These are phyloP conservation scores for Stegophylla sp. DNA, from an alignment of 2,888 invertebrate genomes.

Conservation along the genomic window DNA sequence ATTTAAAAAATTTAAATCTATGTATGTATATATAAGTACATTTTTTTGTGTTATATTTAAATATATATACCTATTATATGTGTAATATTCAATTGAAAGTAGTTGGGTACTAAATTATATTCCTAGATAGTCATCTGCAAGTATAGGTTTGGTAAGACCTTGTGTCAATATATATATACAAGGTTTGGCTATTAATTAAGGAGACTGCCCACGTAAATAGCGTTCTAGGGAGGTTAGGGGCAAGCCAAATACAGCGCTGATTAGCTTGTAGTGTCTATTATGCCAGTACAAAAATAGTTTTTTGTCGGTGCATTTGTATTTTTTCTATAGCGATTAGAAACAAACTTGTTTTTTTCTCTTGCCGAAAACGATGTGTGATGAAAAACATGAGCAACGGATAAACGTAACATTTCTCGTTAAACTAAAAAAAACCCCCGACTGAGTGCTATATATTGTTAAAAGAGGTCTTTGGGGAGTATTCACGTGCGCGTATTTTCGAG, in stretches of 20 bases:
- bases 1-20: too few species aligned
- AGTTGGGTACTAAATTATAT: too few species aligned
- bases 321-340: constrained; percentile 9
- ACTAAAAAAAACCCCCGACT: neutral
- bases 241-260: neutral
- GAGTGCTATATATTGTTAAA: too few species aligned
- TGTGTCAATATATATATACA: too few species aligned
- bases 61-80: too few species aligned
- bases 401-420: constrained; percentile 12
- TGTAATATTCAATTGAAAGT: too few species aligned
- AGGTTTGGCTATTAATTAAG: constrained; percentile 7
- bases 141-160: too few species aligned
- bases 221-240: neutral
- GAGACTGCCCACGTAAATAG: neutral
- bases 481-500: neutral
- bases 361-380: constrained; percentile 25
- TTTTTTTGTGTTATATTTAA: too few species aligned
- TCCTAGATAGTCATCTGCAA: too few species aligned
- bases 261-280: neutral
- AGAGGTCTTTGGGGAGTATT: constrained; percentile 2
- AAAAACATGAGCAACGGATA: constrained; percentile 3
- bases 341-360: constrained; percentile 32
- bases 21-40: too few species aligned
- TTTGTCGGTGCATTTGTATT: constrained; percentile 16
- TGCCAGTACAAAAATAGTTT: constrained; percentile 32